Percentiles rank a stretch among this genome's conserved stretches.
Conservation (phyloP, 1,140 invertebrate species). For the Ceratosolen fusciceps region DNA sequence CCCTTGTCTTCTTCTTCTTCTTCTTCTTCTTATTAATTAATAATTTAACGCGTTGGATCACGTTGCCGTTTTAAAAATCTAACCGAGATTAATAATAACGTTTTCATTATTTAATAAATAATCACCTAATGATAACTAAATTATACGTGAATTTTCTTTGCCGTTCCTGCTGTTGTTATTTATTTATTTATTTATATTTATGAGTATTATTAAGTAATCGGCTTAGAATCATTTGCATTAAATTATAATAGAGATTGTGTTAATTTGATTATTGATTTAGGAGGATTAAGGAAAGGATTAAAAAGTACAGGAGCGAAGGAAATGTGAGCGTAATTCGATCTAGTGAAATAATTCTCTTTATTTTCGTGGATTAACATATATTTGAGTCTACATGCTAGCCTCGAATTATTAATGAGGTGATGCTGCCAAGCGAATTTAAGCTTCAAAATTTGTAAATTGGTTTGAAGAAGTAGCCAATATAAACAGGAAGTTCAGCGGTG, state of each 20-base stretch:
- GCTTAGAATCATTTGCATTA: not conserved
- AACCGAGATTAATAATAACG: too few species aligned
- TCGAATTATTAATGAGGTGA: slow-evolving; percentile 42
- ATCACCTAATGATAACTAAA: not conserved
- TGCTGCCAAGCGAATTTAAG: slow-evolving; percentile 27
- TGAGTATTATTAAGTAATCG: too few species aligned
- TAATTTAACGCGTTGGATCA: not conserved
- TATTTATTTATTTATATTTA: too few species aligned
- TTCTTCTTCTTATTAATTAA: too few species aligned
- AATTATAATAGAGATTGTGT: not conserved
- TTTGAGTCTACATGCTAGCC: slow-evolving; percentile 7
- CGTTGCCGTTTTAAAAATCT: too few species aligned
- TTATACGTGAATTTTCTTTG: too few species aligned
- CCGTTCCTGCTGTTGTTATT: too few species aligned
- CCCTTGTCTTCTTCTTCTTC: too few species aligned
- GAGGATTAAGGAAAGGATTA: too few species aligned
- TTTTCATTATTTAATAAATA: not conserved
- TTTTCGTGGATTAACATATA: slow-evolving; percentile 42
- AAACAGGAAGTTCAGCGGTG: slow-evolving; percentile 32
- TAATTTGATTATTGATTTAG: slow-evolving; percentile 1
- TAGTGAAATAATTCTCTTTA: slow-evolving; percentile 42
- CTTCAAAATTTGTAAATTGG: slow-evolving; percentile 23
- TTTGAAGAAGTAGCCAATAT: not conserved
- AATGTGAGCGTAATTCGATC: slow-evolving; percentile 28
- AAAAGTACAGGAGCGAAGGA: not conserved